Base-by-base conservation (phyloP, 2,797 vertebrate genomes). In the Acanthornis magna region DNA sequence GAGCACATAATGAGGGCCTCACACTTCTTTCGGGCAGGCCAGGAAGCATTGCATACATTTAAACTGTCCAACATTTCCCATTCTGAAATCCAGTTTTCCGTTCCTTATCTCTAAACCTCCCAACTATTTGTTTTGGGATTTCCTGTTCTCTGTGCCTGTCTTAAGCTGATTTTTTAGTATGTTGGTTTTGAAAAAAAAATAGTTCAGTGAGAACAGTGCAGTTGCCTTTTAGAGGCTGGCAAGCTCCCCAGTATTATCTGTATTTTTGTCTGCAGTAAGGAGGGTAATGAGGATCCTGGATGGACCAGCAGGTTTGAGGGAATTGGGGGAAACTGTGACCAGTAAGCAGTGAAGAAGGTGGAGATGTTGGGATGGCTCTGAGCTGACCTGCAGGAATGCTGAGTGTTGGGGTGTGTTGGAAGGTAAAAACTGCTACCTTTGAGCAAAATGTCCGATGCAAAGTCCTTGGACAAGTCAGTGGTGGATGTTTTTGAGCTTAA, bases 81-180 rank as follows among this genome's bases (percentile, higher is more conserved):
- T 76, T 88, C 67, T 82, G 85, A 88, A 76, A 48, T 86, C 45
- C 53, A 53, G 55, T 85, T 96, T 95, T 95, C 92, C 34, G 1
- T 50, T 71, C 42, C 83, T 95, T 88, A 91, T 93, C 94, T 92
- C 77, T 84, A 61, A 90, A 67, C 42, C 43, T 84, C 83, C 47
- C 25, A 76, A 25, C 60, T 94, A 40, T 82, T 92, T 96, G 82
- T 48, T 88, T 88, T 90, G 66, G 85, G 85, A 85, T 85, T 95
- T 95, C 89, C 91, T 93, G 85, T 88, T 70, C 70, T 62, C 6
- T 53, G 30, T 86, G 76, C 71, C 57, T 85, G 27, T 53, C 77
- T 89, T 58, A 80, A 54, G 30, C 81, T 84, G 71, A 65, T 40
- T 55, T 62, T 77, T 75, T 60, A 66, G 27, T 63, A 34, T 29